phyloP scores from a whole-genome alignment of 2,888 invertebrate genomes.

The Pollenia labialis region DNA sequence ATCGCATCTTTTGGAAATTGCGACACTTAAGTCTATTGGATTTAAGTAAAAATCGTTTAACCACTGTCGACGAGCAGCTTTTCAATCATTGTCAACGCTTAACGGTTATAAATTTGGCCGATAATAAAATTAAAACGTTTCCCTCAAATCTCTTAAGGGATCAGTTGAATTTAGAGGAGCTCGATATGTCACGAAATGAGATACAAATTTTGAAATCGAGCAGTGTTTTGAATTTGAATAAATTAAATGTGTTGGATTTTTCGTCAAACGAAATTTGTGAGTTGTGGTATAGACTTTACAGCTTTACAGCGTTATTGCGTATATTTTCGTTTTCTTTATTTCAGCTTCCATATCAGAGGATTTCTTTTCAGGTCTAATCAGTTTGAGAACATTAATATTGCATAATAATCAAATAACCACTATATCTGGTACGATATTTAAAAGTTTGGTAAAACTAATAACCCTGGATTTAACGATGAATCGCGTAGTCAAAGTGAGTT shows the following conservation, averaged over 20 bases:
- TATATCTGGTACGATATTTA: constrained; percentile 82
- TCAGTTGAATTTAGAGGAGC: constrained; percentile 86
- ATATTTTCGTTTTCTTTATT: background rate
- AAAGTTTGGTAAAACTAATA: constrained; percentile 78
- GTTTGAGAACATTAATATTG: constrained; percentile 83
- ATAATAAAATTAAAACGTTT: constrained; percentile 84
- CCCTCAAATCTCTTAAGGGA: constrained; percentile 85
- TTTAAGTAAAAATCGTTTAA: constrained; percentile 86
- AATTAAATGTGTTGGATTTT: constrained; percentile 86
- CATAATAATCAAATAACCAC: constrained; percentile 84
- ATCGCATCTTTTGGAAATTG: constrained; percentile 85
- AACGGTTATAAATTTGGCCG: constrained; percentile 82
- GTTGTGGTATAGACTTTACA: constrained; percentile 1
- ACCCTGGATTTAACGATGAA: constrained; percentile 82
- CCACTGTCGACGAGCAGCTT: constrained; percentile 84
- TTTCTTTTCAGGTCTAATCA: constrained; percentile 79
- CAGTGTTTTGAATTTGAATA: constrained; percentile 85
- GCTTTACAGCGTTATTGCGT: too few species aligned
- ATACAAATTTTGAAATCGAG: constrained; percentile 85
- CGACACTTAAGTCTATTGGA: constrained; percentile 87
- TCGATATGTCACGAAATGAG: constrained; percentile 88
- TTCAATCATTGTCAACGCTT: constrained; percentile 84
- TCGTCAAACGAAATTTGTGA: constrained; percentile 86
- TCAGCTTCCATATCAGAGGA: constrained; percentile 78
- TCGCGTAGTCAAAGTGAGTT: constrained; percentile 79